Evolutionary conservation across 2,113 vertebrate genomes (phyloP), one percentile per base, ranked within the genome.

Genomic region (Leucopsar rothschildi): DNA sequence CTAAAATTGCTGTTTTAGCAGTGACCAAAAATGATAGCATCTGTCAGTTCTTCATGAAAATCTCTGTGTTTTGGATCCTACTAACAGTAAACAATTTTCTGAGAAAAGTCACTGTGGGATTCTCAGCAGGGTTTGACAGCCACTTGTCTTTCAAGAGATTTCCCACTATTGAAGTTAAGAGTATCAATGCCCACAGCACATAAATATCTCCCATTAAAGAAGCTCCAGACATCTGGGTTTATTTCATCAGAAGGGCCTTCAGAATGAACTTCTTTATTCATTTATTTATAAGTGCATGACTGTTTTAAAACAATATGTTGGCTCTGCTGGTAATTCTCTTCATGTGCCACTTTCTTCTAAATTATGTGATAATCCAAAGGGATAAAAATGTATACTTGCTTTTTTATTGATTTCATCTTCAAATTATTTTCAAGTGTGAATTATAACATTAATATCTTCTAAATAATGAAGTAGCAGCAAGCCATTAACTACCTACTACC

Each of bases 21-120:
- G 63, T 72, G 73, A 93, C 73, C 80, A 92, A 55, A 94, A 85
- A 82, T 80, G 50, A 71, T 82, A 86, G 39, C 29, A 72, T 78
- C 73, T 92, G 82, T 85, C 93, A 96, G 57, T 91, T 28, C 79
- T 94, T 73, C 88, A 91, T 65, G 63, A 92, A 96, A 96, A 91
- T 88, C 81, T 94, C 66, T 61, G 37, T 89, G 45, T n/a, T 96
- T 92, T 80, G 59, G 44, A 92, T 79, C 70, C 55, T 60, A 91
- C 63, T 77, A 96, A 91, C 61, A 77, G 60, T 93, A 95, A 93
- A 96, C 63, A 86, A 95, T 94, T 94, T 93, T 88, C 93, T 94
- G 31, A 90, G 78, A 93, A 89, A 89, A 91, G 78, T 73, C 88
- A 70, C 91, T 49, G 39, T 6, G 31, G 89, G 89, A 96, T 77